phyloP scores from a whole-genome alignment of 2,797 vertebrate genomes.

The Otolemur crassicaudatus region DNA sequence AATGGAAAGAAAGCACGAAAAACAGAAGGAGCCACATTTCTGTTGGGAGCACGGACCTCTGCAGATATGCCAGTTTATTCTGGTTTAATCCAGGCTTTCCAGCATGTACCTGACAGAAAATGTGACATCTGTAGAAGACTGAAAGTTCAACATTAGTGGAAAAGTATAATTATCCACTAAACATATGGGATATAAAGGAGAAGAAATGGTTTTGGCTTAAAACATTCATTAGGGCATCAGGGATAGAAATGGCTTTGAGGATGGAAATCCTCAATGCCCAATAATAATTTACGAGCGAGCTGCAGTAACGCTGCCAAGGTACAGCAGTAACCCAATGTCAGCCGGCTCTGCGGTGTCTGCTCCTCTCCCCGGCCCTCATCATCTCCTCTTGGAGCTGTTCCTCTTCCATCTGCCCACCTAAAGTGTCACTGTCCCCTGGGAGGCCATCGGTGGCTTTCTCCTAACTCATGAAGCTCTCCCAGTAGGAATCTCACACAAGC shows the following conservation, averaged over 20 bases:
- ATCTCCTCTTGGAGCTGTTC: neutral
- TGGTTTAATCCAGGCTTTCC: slow-evolving; percentile 9
- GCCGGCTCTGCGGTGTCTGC: neutral
- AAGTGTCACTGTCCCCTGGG: neutral
- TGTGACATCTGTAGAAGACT: neutral
- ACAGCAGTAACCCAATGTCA: neutral
- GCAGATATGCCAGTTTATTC: neutral
- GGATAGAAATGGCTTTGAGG: neutral
- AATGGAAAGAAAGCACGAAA: neutral
- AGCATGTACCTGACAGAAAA: neutral
- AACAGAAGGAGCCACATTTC: neutral
- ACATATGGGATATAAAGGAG: neutral
- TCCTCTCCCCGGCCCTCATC: neutral
- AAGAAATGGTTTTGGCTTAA: neutral
- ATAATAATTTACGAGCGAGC: neutral
- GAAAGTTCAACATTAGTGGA: neutral
- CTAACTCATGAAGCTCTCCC: neutral
- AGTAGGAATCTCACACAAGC: neutral
- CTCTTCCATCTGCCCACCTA: neutral
- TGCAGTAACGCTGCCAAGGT: neutral
- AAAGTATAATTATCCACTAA: neutral
- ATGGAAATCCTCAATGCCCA: neutral
- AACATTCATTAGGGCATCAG: neutral
- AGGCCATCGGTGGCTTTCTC: neutral
- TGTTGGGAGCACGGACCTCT: neutral